Evolutionary conservation across 2,113 vertebrate genomes (phyloP).

Genomic region (Suricata suricatta): DNA sequence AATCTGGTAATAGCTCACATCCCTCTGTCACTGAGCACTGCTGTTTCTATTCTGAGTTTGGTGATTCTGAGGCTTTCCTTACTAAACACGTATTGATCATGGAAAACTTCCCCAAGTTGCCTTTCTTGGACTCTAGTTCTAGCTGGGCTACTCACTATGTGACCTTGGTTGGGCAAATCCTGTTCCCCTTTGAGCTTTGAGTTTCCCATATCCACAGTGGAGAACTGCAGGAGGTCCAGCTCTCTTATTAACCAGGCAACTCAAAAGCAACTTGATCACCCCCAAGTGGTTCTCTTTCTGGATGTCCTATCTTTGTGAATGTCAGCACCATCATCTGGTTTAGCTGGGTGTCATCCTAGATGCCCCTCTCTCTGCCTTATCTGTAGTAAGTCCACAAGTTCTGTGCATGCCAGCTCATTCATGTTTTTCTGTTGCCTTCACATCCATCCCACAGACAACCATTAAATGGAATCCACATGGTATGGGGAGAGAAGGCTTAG

Average conservation of each 20-base stretch:
- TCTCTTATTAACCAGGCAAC: neutral
- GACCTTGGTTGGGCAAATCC: neutral
- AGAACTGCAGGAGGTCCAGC: neutral
- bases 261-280: constrained; percentile 18
- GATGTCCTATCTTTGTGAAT: neutral
- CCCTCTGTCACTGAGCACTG: neutral
- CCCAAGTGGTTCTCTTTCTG: constrained; percentile 15
- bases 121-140: constrained; percentile 14
- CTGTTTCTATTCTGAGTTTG: neutral
- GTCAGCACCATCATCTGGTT: neutral
- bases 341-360: neutral
- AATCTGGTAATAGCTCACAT: constrained; percentile 81
- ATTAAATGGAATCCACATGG: constrained; percentile 24
- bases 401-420: neutral
- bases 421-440: neutral
- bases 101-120: neutral
- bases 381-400: neutral
- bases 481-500: neutral
- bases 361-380: neutral
- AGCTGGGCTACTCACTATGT: neutral
- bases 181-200: neutral
- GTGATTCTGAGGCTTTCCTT: neutral
- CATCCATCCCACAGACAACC: neutral
- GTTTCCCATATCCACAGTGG: neutral
- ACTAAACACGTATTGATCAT: neutral